Evolutionary conservation across 2,888 invertebrate genomes (phyloP).

Genomic region (Spodoptera littoralis): DNA sequence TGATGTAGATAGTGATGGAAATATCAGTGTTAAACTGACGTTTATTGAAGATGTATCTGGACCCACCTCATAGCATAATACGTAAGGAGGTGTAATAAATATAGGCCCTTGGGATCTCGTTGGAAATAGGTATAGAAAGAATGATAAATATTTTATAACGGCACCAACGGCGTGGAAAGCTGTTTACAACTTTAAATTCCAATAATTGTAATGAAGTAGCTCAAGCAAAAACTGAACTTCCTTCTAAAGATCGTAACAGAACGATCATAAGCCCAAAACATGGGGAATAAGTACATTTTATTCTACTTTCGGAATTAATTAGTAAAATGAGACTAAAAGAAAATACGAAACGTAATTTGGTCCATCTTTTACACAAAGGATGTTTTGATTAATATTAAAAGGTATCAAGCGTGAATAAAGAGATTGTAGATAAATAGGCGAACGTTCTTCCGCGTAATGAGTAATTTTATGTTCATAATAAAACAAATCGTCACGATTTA

Average conservation of each 20-base stretch:
- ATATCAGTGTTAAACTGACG: constrained; percentile 36
- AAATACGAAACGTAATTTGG: constrained; percentile 58
- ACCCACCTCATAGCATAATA: constrained; percentile 9
- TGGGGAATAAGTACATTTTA: constrained; percentile 57
- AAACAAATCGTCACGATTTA: constrained; percentile 30
- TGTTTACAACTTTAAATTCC: constrained; percentile 36
- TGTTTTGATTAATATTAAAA: constrained; percentile 54
- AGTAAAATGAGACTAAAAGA: constrained; percentile 56
- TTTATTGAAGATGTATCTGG: constrained; percentile 26
- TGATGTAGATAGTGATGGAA: constrained; percentile 30
- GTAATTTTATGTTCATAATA: constrained; percentile 35
- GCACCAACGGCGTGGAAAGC: constrained; percentile 14
- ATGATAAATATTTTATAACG: constrained; percentile 22
- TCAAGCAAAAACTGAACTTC: constrained; percentile 33
- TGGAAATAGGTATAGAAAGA: neutral
- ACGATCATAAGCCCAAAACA: constrained; percentile 38
- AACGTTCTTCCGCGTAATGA: constrained; percentile 15
- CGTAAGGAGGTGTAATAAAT: constrained; percentile 5
- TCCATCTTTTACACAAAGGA: constrained; percentile 53
- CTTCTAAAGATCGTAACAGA: constrained; percentile 28
- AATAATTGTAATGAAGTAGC: constrained; percentile 35
- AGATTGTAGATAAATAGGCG: constrained; percentile 38
- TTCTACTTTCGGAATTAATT: constrained; percentile 61
- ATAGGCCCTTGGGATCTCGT: constrained; percentile 1
- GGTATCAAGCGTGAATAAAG: constrained; percentile 42